phyloP scores from a whole-genome alignment of 2,888 invertebrate genomes.

The Campaea margaritaria region DNA sequence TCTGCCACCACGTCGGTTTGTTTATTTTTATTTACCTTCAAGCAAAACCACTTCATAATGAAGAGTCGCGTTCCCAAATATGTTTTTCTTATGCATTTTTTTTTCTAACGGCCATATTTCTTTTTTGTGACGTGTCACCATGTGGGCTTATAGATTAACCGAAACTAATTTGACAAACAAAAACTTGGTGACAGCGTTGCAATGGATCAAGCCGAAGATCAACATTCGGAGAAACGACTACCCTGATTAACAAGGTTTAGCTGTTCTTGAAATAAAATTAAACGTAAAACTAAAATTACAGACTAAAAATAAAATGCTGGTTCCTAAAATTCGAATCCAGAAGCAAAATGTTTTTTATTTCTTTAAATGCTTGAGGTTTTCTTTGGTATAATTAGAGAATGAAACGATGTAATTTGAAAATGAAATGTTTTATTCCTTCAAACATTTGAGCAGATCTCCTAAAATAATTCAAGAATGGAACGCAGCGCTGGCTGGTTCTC shows the following conservation, averaged over 20 bases:
- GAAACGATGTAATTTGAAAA: no score
- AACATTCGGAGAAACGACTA: slow-evolving; percentile 43
- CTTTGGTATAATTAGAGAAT: no score
- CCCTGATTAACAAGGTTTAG: slow-evolving; percentile 10
- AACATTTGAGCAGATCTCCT: not conserved
- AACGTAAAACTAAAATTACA: no score
- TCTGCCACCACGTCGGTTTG: no score
- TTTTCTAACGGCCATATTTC: slow-evolving; percentile 11
- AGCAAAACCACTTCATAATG: no score
- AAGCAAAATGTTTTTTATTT: no score
- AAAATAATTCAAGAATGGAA: not conserved
- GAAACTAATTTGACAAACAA: slow-evolving; percentile 49
- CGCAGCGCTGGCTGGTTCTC: slow-evolving; percentile 1
- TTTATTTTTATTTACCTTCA: no score
- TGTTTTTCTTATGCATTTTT: not conserved
- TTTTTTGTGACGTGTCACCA: slow-evolving; percentile 28
- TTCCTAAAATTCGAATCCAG: no score
- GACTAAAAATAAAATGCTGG: no score
- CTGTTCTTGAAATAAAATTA: slow-evolving; percentile 6
- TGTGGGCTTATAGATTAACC: slow-evolving; percentile 48
- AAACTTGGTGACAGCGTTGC: slow-evolving; percentile 50
- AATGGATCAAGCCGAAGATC: slow-evolving; percentile 31
- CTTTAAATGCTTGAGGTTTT: not conserved
- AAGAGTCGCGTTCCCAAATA: not conserved
- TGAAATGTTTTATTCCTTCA: no score